Evolutionary conservation across 2,888 invertebrate genomes (phyloP).

Genomic region (Drosophila gaucha): DNA sequence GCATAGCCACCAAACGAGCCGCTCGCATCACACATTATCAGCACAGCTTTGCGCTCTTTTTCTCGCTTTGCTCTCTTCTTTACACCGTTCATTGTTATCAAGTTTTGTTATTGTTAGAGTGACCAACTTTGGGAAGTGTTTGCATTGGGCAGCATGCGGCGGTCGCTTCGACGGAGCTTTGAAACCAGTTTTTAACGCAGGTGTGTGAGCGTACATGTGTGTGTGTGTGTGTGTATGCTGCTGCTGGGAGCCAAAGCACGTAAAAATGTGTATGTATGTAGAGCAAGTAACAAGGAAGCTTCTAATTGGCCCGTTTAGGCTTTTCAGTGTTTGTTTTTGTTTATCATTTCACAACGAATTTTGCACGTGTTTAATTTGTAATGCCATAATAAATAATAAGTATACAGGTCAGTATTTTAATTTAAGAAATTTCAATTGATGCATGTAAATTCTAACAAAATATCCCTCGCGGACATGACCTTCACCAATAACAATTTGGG

Average conservation of each 20-base stretch:
- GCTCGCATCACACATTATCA: conserved; percentile 62
- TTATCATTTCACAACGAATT: conserved; percentile 54
- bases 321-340: conserved; percentile 6
- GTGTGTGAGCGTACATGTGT: conserved; percentile 34
- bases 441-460: neutral
- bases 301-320: conserved; percentile 12
- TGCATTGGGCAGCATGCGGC: conserved; percentile 39
- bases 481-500: conserved; percentile 24
- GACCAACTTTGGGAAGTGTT: conserved; percentile 58
- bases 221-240: neutral
- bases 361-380: conserved; percentile 59
- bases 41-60: conserved; percentile 49
- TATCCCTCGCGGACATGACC: conserved; percentile 24
- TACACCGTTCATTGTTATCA: conserved; percentile 64
- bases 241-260: conserved; percentile 1
- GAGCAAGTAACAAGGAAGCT: conserved; percentile 58
- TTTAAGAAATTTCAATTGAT: neutral
- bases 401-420: conserved; percentile 2
- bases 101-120: conserved; percentile 56
- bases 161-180: conserved; percentile 43
- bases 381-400: conserved; percentile 9
- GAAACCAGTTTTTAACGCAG: conserved; percentile 68
- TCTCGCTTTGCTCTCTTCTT: conserved; percentile 19
- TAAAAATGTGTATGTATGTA: neutral
- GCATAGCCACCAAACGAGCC: conserved; percentile 38